A percentile compares a stretch with the other conserved stretches of the same genome.
phyloP scores from a whole-genome alignment of 2,888 invertebrate genomes.

The Leptodirus hochenwartii region DNA sequence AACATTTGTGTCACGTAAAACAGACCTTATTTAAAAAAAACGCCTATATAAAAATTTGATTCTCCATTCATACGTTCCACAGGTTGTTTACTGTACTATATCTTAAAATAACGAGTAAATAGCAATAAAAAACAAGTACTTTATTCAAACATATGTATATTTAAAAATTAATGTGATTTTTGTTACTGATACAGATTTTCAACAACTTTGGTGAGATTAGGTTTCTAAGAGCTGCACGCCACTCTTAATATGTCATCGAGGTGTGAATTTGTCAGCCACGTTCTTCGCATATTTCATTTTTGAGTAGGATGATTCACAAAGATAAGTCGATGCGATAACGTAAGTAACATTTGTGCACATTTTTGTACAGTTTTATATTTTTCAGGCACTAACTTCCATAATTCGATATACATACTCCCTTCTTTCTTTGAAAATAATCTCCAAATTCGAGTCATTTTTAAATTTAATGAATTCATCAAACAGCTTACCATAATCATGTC shows the following conservation, averaged over 20 bases:
- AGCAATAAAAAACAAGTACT: background rate
- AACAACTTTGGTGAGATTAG: background rate
- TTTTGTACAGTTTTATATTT: constrained; percentile 2
- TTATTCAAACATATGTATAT: background rate
- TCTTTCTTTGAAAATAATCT: background rate
- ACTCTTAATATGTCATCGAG: constrained; percentile 4
- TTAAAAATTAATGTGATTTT: constrained; percentile 1
- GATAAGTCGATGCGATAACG: constrained; percentile 2
- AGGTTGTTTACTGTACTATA: no score
- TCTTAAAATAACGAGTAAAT: background rate
- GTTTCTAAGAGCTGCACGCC: constrained; percentile 4
- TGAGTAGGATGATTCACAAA: constrained; percentile 1
- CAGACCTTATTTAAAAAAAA: no score
- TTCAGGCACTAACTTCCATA: constrained; percentile 1
- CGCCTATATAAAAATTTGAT: no score
- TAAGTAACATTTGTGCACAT: constrained; percentile 1
- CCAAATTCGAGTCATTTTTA: background rate
- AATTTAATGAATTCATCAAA: no score
- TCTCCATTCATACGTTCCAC: no score
- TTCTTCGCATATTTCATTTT: constrained; percentile 4
- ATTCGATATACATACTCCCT: background rate
- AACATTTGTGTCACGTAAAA: background rate
- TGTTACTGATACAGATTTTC: background rate
- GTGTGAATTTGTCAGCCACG: background rate
- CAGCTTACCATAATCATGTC: no score